Evolutionary conservation across 92 coral and sea anemone species (phyloP).

Genomic region (Paramuricea clavata): DNA sequence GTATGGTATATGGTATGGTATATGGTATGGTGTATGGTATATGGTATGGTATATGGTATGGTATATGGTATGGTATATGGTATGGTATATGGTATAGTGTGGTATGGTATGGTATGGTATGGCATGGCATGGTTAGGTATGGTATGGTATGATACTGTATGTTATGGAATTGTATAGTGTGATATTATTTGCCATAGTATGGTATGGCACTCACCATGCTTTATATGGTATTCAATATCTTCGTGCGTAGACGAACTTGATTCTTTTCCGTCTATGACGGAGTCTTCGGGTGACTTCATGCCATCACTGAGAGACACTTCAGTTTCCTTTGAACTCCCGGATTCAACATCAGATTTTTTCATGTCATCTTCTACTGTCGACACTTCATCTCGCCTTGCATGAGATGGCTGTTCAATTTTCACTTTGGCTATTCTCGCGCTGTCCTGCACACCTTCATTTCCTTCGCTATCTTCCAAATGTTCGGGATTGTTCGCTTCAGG

Average conservation of each 20-base stretch:
- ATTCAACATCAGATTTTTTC: slow-evolving; percentile 2
- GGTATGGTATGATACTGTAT: not conserved
- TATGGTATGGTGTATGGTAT: not conserved
- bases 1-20: slow-evolving; percentile 9
- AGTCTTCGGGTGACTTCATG: slow-evolving; percentile 16
- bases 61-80: slow-evolving; percentile 11
- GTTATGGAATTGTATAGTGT: not conserved
- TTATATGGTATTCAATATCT: slow-evolving; percentile 46
- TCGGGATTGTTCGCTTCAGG: not conserved
- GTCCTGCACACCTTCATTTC: slow-evolving; percentile 19
- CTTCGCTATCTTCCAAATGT: not conserved
- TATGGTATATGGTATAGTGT: not conserved
- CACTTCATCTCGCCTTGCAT: not conserved
- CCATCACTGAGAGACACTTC: slow-evolving; percentile 5
- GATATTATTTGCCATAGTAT: too few relatives aligned
- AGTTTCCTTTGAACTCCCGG: not conserved
- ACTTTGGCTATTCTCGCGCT: slow-evolving; percentile 9
- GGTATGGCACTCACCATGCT: slow-evolving; percentile 24
- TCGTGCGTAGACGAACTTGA: slow-evolving; percentile 9
- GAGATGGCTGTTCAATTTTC: slow-evolving; percentile 2
- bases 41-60: not conserved
- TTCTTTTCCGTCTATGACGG: not conserved
- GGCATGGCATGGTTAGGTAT: not conserved
- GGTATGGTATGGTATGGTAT: not conserved
- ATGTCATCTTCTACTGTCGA: not conserved